Conservation (phyloP, 2,888 invertebrate species). For the Aricia artaxerxes region DNA sequence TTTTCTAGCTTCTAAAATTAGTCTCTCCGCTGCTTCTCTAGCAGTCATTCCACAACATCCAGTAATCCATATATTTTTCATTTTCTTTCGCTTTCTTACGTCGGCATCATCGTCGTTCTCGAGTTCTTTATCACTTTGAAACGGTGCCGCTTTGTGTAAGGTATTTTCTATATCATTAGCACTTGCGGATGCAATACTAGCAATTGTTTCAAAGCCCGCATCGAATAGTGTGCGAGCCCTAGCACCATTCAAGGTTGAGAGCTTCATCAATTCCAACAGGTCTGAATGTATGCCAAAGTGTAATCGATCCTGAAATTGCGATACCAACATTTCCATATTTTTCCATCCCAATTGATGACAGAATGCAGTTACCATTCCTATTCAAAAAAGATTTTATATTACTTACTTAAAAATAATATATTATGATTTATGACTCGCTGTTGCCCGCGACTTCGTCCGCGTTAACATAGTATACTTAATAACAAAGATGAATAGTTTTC, state of each 20-base stretch:
- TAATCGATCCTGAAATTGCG: constrained; percentile 95
- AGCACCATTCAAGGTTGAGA: constrained; percentile 90
- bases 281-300: constrained; percentile 97
- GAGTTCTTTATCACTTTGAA: constrained; percentile 89
- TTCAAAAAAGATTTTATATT: constrained; percentile 6
- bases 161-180: constrained; percentile 86
- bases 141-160: constrained; percentile 89
- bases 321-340: constrained; percentile 92
- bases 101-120: constrained; percentile 85
- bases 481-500: too few relatives aligned
- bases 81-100: constrained; percentile 83
- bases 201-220: constrained; percentile 88
- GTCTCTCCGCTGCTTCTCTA: constrained; percentile 88
- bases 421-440: too few relatives aligned
- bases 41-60: constrained; percentile 90
- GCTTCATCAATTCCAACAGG: constrained; percentile 92
- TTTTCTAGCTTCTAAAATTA: constrained; percentile 89
- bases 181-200: constrained; percentile 88
- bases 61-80: constrained; percentile 88
- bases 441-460: too few relatives aligned
- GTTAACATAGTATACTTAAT: too few relatives aligned
- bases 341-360: constrained; percentile 96
- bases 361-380: constrained; percentile 98
- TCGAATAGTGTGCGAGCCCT: constrained; percentile 92
- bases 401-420: neutral